phyloP scores from a whole-genome alignment of 2,113 vertebrate species.

The Rhombomys opimus region DNA sequence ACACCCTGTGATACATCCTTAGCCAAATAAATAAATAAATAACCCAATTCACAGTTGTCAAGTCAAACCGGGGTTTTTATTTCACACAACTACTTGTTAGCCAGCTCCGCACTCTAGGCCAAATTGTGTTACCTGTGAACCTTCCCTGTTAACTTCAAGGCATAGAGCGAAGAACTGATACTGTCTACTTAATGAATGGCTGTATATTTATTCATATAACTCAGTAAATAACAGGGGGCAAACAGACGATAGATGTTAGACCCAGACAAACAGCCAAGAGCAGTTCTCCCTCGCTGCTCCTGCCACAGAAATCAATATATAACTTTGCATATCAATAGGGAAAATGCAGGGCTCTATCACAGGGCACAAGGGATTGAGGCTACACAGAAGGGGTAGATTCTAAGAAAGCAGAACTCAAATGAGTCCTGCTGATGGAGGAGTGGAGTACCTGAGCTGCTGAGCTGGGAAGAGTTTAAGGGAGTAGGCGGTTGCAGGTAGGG shows the following conservation, averaged over 20 bases:
- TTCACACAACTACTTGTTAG: neutral
- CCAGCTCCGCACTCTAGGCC: neutral
- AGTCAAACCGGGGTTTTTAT: neutral
- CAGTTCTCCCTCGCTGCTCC: accelerated
- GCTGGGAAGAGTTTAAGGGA: neutral
- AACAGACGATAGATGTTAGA: neutral
- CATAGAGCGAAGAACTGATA: neutral
- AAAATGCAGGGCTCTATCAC: neutral
- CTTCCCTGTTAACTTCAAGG: neutral
- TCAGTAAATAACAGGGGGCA: neutral
- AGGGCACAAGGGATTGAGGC: neutral
- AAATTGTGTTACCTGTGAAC: neutral
- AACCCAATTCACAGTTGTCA: neutral
- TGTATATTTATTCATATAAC: neutral
- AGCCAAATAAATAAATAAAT: neutral
- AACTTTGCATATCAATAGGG: neutral
- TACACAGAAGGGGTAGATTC: neutral
- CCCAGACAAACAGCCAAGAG: neutral
- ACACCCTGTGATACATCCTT: neutral
- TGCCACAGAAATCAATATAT: neutral
- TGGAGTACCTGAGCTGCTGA: too few species aligned
- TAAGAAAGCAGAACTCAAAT: neutral
- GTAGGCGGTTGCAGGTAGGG: neutral
- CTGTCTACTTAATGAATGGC: neutral
- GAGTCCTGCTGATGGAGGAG: neutral